These are phyloP conservation scores for Trilocha varians DNA, from an alignment of 2,888 invertebrate genomes.

Conservation along the genomic window DNA sequence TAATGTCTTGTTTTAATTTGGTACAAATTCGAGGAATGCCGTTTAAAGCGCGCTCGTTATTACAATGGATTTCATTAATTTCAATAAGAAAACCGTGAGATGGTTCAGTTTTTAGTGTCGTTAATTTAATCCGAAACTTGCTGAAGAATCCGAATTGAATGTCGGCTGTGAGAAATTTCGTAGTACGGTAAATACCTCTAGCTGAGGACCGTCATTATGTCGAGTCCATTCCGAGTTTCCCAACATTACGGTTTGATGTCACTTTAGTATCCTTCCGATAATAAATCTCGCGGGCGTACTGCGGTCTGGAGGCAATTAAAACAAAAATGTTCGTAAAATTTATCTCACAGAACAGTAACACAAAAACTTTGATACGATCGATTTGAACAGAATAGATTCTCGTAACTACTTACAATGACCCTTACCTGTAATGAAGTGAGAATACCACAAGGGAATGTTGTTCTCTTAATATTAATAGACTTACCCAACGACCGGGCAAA, in stretches of 20 bases:
- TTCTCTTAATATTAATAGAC: constrained; percentile 15
- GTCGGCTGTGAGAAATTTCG: constrained; percentile 49
- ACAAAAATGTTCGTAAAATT: constrained; percentile 31
- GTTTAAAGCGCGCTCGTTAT: constrained; percentile 33
- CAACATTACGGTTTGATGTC: constrained; percentile 45
- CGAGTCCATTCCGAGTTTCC: constrained; percentile 47
- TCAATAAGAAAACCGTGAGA: constrained; percentile 40
- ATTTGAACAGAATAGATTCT: neutral
- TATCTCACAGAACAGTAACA: constrained; percentile 15
- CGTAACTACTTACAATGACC: neutral
- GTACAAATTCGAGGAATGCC: constrained; percentile 47
- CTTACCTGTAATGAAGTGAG: neutral
- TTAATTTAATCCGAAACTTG: constrained; percentile 48
- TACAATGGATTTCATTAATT: constrained; percentile 54
- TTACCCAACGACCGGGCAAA: constrained; percentile 14
- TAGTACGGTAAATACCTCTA: constrained; percentile 48
- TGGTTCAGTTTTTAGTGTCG: constrained; percentile 50
- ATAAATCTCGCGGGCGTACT: constrained; percentile 38
- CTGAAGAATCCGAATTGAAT: constrained; percentile 43
- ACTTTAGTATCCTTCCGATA: constrained; percentile 43
- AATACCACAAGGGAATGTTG: neutral
- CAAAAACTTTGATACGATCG: constrained; percentile 1
- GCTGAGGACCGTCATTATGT: constrained; percentile 50
- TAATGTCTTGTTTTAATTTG: constrained; percentile 51
- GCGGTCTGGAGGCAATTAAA: constrained; percentile 27